These are phyloP conservation scores for Stratiomys singularior DNA, from an alignment of 2,888 invertebrate species.

Conservation along the genomic window DNA sequence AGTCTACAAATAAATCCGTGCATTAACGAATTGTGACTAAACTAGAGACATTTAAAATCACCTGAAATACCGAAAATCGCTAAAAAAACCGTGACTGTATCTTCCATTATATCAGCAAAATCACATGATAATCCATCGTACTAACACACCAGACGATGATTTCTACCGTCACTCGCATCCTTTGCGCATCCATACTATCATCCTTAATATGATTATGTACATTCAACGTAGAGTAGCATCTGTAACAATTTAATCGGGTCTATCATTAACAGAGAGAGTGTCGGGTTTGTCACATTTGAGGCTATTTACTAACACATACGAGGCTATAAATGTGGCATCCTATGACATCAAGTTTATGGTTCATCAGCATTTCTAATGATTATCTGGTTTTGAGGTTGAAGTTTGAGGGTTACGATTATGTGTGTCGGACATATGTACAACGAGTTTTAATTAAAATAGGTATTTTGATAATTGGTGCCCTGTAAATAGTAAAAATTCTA, in stretches of 20 bases:
- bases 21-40: too few relatives aligned
- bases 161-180: too few relatives aligned
- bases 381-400: not conserved
- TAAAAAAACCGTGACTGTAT: too few relatives aligned
- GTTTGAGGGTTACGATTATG: not conserved
- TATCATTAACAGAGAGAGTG: not conserved
- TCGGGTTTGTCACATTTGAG: not conserved
- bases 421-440: not conserved
- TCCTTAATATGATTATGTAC: not conserved
- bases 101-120: too few relatives aligned
- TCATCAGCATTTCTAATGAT: not conserved
- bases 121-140: too few relatives aligned
- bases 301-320: not conserved
- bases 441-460: too few relatives aligned
- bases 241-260: not conserved
- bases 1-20: too few relatives aligned
- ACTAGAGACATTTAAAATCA: too few relatives aligned
- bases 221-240: not conserved
- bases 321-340: not conserved
- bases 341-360: not conserved
- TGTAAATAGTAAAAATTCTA: too few relatives aligned
- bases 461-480: too few relatives aligned
- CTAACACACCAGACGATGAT: too few relatives aligned
- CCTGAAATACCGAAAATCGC: too few relatives aligned
- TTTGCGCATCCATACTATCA: not conserved